Base-by-base conservation (phyloP, 92 coral and sea anemone species). In the Muricea muricata region DNA sequence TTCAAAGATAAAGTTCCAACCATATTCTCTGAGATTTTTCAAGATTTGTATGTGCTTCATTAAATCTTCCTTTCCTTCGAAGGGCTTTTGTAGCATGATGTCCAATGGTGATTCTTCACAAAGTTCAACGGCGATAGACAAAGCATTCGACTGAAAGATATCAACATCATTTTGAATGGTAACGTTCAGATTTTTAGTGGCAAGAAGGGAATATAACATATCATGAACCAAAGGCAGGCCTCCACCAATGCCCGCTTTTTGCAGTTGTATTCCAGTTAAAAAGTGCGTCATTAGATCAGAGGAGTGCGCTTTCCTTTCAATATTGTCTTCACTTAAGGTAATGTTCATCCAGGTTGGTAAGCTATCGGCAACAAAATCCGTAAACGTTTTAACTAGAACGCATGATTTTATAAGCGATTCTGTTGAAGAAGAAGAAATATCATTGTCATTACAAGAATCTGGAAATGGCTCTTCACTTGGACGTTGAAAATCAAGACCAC, bases 321-420 rank as follows among this genome's bases (percentile, higher is more conserved):
- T 61, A 17, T 73, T 35, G 3, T 52, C 67, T 52, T 84, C 70
- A 5, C 74, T 47, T 0, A 92, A 81, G 5, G 78, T 48, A 24
- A 93, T 46, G 1, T 57, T 30, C 33, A 93, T 81, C 97, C 97
- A 93, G n/a, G 80, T 35, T 2, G 97, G 97, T 37, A 91, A 79
- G 61, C 90, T 89, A 18, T 60, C 61, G 3, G 18, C 76, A 26
- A 87, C 30, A 28, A 93, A 58, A 35, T 78, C 69, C 12, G 88
- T 73, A 69, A 91, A 93, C 20, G 83, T 70, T 31, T 87, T 54
- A 57, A 75, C 97, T 24, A 78, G 39, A 56, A 11, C 37, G 33
- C 54, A 71, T 18, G 71, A 78, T 57, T 21, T 78, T 35, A 55
- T 3, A 2, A 56, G 26, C 18, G 56, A 28, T 35, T 55, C 70